Percentiles rank a stretch among this genome's conserved stretches.
Conservation (phyloP, 2,888 invertebrate species). For the Lathronympha strigana region DNA sequence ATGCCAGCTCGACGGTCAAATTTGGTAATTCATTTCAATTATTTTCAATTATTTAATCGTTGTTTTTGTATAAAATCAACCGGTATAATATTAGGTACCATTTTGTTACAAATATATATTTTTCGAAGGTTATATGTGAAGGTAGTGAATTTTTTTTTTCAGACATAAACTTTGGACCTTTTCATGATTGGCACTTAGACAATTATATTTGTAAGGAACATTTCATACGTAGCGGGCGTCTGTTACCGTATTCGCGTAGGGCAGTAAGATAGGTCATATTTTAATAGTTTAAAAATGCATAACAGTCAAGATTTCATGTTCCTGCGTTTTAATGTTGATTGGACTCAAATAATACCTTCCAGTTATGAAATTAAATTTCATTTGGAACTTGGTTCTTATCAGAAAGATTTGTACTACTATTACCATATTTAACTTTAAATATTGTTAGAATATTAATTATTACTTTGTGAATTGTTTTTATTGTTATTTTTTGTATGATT, state of each 20-base stretch:
- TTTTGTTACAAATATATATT: background rate
- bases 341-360: slow-evolving; percentile 17
- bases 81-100: background rate
- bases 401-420: slow-evolving; percentile 20
- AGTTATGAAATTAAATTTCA: slow-evolving; percentile 23
- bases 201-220: slow-evolving; percentile 49
- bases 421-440: slow-evolving; percentile 10
- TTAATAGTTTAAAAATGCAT: background rate
- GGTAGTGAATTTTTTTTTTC: slow-evolving; percentile 20
- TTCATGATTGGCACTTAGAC: slow-evolving; percentile 60
- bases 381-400: slow-evolving; percentile 10
- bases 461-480: too few species aligned
- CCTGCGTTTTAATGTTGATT: slow-evolving; percentile 16
- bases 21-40: slow-evolving; percentile 64
- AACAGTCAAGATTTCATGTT: slow-evolving; percentile 13
- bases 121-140: slow-evolving; percentile 14
- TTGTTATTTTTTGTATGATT: too few species aligned
- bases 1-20: slow-evolving; percentile 69
- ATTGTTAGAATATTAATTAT: background rate
- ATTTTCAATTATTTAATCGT: slow-evolving; percentile 29
- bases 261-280: slow-evolving; percentile 8
- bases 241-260: background rate
- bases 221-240: slow-evolving; percentile 25
- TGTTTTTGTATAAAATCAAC: background rate
- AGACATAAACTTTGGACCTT: slow-evolving; percentile 68